These are phyloP conservation scores for Protaetia brevitarsis DNA, from an alignment of 1,140 invertebrate species.

Conservation along the genomic window DNA sequence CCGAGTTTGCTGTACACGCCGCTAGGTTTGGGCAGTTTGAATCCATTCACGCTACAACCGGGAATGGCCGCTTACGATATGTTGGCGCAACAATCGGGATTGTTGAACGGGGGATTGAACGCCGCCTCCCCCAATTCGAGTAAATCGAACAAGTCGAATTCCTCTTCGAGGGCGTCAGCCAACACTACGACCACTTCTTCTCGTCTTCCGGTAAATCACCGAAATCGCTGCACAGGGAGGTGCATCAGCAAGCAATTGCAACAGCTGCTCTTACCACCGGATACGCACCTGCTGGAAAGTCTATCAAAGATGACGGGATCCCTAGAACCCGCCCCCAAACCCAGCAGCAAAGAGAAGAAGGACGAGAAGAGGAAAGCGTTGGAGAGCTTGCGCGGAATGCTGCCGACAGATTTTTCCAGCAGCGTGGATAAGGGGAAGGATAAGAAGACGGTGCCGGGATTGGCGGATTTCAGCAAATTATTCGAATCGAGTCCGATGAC, in stretches of 20 bases:
- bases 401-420: conserved; percentile 58
- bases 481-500: conserved; percentile 41
- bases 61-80: conserved; percentile 78
- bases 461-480: conserved; percentile 46
- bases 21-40: conserved; percentile 76
- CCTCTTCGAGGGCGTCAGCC: conserved; percentile 52
- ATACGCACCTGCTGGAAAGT: conserved; percentile 62
- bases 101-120: conserved; percentile 67
- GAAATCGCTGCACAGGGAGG: conserved; percentile 31
- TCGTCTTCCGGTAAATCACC: conserved; percentile 27
- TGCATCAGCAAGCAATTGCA: conserved; percentile 53
- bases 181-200: conserved; percentile 39
- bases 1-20: conserved; percentile 84
- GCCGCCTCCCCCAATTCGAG: conserved; percentile 55
- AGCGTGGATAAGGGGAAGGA: conserved; percentile 49
- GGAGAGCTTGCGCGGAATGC: conserved; percentile 57
- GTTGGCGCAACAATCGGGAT: conserved; percentile 67
- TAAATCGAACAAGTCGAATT: conserved; percentile 50
- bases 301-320: conserved; percentile 52
- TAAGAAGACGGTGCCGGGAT: conserved; percentile 49
- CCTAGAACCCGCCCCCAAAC: conserved; percentile 46
- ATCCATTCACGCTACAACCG: conserved; percentile 76
- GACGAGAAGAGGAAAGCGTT: conserved; percentile 65
- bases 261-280: conserved; percentile 60
- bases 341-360: conserved; percentile 55